Evolutionary conservation across 1,140 invertebrate species (phyloP).

Genomic region (Neoseiulus cucumeris): DNA sequence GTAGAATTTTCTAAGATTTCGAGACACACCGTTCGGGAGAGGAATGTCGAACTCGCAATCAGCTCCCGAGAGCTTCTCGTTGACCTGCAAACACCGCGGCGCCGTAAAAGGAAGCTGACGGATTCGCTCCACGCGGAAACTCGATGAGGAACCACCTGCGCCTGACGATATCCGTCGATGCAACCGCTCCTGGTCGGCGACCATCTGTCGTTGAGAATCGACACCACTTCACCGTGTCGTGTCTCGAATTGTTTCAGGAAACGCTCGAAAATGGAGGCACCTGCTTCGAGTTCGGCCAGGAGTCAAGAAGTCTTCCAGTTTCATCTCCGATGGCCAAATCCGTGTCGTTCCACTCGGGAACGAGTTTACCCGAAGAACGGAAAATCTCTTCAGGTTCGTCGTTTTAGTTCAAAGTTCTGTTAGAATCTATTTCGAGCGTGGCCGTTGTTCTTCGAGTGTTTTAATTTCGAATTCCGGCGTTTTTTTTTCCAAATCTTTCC

Average conservation of each 20-base stretch:
- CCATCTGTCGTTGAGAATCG: background rate
- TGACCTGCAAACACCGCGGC: too few species aligned
- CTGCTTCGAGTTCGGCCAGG: constrained; percentile 5
- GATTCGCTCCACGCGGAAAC: background rate
- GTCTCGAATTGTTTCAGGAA: background rate
- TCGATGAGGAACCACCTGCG: constrained; percentile 2
- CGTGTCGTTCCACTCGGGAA: constrained; percentile 24
- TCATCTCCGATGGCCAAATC: constrained; percentile 18
- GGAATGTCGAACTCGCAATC: too few species aligned
- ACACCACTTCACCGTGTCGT: background rate
- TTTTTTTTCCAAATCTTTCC: background rate
- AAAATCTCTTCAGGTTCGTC: constrained; percentile 24
- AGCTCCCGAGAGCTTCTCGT: too few species aligned
- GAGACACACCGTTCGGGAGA: too few species aligned
- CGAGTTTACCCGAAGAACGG: constrained; percentile 22
- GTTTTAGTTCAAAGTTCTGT: too few species aligned
- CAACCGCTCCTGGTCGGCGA: background rate
- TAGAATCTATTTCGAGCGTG: background rate
- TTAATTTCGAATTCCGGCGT: background rate
- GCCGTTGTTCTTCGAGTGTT: background rate
- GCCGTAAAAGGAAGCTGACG: too few species aligned
- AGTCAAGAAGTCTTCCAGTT: background rate
- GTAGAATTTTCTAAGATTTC: too few species aligned
- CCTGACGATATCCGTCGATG: background rate
- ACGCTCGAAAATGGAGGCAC: constrained; percentile 6